phyloP scores from a whole-genome alignment of 2,888 invertebrate species.

The Cerastis rubricosa region DNA sequence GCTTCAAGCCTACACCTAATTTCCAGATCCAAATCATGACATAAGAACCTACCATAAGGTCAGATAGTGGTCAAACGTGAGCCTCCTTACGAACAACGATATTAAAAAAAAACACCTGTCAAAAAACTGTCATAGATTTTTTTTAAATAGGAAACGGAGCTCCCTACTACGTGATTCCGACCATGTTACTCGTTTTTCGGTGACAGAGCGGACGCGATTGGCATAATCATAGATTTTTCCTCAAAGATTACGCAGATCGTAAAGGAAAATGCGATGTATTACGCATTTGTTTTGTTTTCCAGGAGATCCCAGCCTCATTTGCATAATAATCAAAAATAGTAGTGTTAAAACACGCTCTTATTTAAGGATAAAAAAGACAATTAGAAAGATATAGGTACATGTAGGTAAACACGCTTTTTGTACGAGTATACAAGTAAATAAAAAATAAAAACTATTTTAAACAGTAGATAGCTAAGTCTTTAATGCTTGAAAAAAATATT shows the following conservation, averaged over 20 bases:
- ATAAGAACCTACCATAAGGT: not conserved
- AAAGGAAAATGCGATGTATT: conserved; percentile 41
- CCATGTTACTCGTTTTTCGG: conserved; percentile 21
- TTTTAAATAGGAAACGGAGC: conserved; percentile 22
- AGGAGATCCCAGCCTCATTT: conserved; percentile 17
- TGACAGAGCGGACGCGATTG: conserved; percentile 19
- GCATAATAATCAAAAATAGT: not conserved
- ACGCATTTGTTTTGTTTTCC: conserved; percentile 33
- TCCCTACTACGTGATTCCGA: conserved; percentile 33
- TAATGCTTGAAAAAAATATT: not conserved
- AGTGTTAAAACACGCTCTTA: not conserved
- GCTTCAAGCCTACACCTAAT: not conserved
- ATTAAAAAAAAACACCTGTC: not conserved
- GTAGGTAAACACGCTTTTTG: not conserved
- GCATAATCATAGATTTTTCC: conserved; percentile 51
- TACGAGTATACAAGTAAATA: not conserved
- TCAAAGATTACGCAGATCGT: conserved; percentile 42
- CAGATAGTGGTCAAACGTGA: not conserved
- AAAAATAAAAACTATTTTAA: not conserved
- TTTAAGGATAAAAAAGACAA: not conserved
- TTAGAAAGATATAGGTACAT: not conserved
- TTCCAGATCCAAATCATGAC: not conserved
- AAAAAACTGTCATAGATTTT: not conserved
- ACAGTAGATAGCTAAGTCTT: not conserved
- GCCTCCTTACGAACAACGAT: not conserved